Conservation (phyloP, 1,140 invertebrate genomes). For the Coenobita brevimanus region DNA sequence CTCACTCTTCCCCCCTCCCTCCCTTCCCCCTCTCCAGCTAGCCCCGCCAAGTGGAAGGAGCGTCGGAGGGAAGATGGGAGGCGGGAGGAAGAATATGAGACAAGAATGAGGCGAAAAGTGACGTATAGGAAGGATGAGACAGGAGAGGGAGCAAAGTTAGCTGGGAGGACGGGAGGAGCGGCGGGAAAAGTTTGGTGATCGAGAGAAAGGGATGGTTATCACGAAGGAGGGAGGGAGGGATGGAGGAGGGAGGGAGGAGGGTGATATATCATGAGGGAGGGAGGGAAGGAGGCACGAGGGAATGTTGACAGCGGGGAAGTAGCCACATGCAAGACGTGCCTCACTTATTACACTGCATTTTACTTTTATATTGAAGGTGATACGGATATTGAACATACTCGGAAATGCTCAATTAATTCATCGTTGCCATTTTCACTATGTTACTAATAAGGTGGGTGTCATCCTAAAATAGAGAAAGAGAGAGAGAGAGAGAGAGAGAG, state of each 20-base stretch:
- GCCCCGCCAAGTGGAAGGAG: not conserved
- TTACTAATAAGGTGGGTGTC: too few species aligned
- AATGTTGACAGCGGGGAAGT: not conserved
- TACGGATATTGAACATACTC: too few species aligned
- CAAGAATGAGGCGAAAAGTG: constrained; percentile 32
- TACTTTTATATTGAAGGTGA: too few species aligned
- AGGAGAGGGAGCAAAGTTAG: constrained; percentile 49
- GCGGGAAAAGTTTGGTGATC: constrained; percentile 28
- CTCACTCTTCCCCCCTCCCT: not conserved
- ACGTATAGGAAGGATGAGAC: constrained; percentile 44
- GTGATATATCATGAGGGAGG: not conserved
- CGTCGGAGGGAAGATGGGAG: not conserved
- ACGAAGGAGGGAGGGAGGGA: constrained; percentile 1
- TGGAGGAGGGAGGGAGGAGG: not conserved
- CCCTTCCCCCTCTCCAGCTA: not conserved
- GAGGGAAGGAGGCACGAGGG: not conserved
- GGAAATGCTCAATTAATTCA: too few species aligned
- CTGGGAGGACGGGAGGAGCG: constrained; percentile 22
- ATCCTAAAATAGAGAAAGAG: not conserved
- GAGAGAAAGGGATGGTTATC: constrained; percentile 14
- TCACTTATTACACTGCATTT: too few species aligned
- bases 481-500: not conserved
- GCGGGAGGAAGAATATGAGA: constrained; percentile 25
- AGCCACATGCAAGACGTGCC: not conserved
- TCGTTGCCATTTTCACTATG: too few species aligned